phyloP scores from a whole-genome alignment of 2,113 vertebrate species.

The Seriola quinqueradiata region DNA sequence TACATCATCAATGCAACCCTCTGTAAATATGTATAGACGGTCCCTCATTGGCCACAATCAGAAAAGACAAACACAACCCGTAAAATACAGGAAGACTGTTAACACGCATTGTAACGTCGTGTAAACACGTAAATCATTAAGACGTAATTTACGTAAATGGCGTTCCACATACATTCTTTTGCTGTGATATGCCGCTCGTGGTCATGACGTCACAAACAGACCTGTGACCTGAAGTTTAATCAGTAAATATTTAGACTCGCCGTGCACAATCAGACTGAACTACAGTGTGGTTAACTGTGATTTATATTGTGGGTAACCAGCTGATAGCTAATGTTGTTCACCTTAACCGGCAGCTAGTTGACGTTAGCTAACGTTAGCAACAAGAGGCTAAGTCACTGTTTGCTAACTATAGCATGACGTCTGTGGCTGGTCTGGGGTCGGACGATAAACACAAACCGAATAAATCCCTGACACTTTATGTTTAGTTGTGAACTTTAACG shows the following conservation, averaged over 20 bases:
- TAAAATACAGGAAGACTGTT: too few species aligned
- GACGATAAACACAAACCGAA: not conserved
- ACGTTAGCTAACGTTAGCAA: slow-evolving; percentile 23
- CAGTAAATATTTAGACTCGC: not conserved
- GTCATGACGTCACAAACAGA: not conserved
- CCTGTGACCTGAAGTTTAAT: not conserved
- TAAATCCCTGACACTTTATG: not conserved
- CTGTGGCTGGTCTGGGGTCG: not conserved
- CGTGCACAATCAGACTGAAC: not conserved
- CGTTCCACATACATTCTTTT: too few species aligned
- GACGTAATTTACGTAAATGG: too few species aligned
- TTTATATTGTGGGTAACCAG: slow-evolving; percentile 27
- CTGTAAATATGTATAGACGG: too few species aligned
- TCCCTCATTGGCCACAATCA: too few species aligned
- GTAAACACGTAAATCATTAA: too few species aligned
- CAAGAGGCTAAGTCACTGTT: slow-evolving; percentile 4
- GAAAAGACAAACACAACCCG: too few species aligned
- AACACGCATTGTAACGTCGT: too few species aligned
- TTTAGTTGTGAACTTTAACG: not conserved
- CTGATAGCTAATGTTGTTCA: slow-evolving; percentile 24
- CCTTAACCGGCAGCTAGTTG: slow-evolving; percentile 35
- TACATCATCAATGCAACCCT: too few species aligned
- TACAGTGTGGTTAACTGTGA: not conserved
- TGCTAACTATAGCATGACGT: not conserved
- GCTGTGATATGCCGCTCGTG: too few species aligned